Conservation (phyloP, 2,888 invertebrate genomes). For the Drosophila tripunctata region DNA sequence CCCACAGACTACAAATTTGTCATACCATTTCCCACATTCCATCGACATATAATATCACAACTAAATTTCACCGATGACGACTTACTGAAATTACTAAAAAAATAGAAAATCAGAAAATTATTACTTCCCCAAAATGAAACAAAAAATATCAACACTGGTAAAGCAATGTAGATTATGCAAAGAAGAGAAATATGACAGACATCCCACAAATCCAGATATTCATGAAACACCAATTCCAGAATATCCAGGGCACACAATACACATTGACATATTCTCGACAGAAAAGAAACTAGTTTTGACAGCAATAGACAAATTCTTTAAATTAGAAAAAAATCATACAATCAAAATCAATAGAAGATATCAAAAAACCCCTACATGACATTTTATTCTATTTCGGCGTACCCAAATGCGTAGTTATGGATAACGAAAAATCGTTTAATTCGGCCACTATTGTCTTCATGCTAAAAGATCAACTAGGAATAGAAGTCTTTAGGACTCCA, state of each 20-base stretch:
- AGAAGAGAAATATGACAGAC: background rate
- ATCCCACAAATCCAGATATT: background rate
- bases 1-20: slow-evolving; percentile 2
- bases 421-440: slow-evolving; percentile 1
- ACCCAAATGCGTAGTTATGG: background rate
- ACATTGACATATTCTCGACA: background rate
- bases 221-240: background rate
- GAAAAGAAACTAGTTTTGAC: background rate
- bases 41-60: slow-evolving; percentile 9
- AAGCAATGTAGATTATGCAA: background rate
- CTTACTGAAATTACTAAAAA: slow-evolving; percentile 13
- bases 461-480: background rate
- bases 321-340: background rate
- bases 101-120: background rate
- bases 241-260: background rate
- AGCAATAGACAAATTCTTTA: background rate
- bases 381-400: background rate
- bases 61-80: slow-evolving; percentile 13
- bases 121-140: background rate
- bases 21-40: slow-evolving; percentile 10
- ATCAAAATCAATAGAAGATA: slow-evolving; percentile 2
- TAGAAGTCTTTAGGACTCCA: background rate
- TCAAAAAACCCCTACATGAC: background rate
- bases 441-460: background rate
- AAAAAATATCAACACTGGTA: background rate